Percentiles rank a stretch among this genome's conserved stretches.
These are phyloP conservation scores for Anadara kagoshimensis DNA, from an alignment of 1,140 invertebrate genomes.

Conservation along the genomic window DNA sequence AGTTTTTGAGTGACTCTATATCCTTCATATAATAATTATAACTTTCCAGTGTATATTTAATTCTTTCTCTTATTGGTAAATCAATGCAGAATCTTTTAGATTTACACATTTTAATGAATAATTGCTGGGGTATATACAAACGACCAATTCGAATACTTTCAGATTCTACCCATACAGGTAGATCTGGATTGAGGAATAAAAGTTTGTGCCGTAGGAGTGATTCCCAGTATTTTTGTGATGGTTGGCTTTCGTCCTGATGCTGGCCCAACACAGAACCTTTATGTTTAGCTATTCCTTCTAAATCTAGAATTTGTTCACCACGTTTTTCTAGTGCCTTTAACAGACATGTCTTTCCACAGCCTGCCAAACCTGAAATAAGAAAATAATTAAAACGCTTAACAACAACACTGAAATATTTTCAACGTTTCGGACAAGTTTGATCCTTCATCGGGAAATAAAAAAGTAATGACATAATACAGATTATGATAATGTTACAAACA, in stretches of 20 bases:
- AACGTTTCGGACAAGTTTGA: background rate
- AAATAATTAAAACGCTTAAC: background rate
- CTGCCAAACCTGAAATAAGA: slow-evolving; percentile 50
- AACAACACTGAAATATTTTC: background rate
- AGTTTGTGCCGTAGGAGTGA: slow-evolving; percentile 40
- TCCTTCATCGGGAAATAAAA: background rate
- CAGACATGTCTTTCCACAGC: slow-evolving; percentile 55
- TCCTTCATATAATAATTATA: slow-evolving; percentile 54
- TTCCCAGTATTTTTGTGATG: slow-evolving; percentile 55
- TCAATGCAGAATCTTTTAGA: slow-evolving; percentile 40
- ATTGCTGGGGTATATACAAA: slow-evolving; percentile 33
- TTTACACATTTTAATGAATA: slow-evolving; percentile 47
- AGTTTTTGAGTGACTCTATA: slow-evolving; percentile 35
- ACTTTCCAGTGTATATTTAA: slow-evolving; percentile 49
- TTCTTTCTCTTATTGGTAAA: slow-evolving; percentile 52
- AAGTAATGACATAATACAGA: too few species aligned
- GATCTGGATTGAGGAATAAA: slow-evolving; percentile 30
- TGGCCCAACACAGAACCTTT: slow-evolving; percentile 56
- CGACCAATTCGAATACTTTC: slow-evolving; percentile 55
- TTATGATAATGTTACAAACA: too few species aligned
- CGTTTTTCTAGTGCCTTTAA: slow-evolving; percentile 27
- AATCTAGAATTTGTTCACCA: slow-evolving; percentile 57
- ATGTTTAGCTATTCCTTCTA: slow-evolving; percentile 56
- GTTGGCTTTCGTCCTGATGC: slow-evolving; percentile 49
- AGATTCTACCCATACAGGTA: slow-evolving; percentile 58